Evolutionary conservation across 2,888 invertebrate species (phyloP).

Genomic region (Epinotia bilunana): DNA sequence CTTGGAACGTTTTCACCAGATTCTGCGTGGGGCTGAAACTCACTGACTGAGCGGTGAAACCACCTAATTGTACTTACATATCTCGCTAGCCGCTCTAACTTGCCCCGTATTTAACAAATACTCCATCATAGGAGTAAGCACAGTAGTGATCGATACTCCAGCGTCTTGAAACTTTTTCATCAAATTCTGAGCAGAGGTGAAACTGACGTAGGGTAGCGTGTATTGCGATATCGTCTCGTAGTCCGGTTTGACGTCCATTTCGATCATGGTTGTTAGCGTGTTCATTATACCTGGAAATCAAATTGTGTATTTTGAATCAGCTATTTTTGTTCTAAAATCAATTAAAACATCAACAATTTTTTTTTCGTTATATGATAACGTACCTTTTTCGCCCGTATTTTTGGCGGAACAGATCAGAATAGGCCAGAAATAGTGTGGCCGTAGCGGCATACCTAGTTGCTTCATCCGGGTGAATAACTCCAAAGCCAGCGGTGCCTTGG

Average conservation of each 20-base stretch:
- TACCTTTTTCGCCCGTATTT: slow-evolving; percentile 81
- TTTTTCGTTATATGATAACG: too few species aligned
- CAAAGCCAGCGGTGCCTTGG: slow-evolving; percentile 68
- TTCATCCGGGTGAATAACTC: slow-evolving; percentile 77
- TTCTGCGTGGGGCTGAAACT: slow-evolving; percentile 55
- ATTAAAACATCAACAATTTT: too few species aligned
- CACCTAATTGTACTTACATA: slow-evolving; percentile 69
- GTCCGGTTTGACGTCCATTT: slow-evolving; percentile 82
- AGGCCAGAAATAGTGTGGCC: slow-evolving; percentile 89
- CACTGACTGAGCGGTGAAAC: neutral
- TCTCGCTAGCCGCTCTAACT: slow-evolving; percentile 74
- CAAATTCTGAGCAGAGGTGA: slow-evolving; percentile 75
- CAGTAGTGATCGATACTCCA: slow-evolving; percentile 66
- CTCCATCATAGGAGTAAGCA: slow-evolving; percentile 79
- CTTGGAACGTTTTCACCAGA: slow-evolving; percentile 70
- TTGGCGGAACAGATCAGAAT: slow-evolving; percentile 79
- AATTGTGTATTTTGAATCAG: neutral
- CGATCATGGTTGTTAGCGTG: slow-evolving; percentile 80
- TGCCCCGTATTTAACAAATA: slow-evolving; percentile 74
- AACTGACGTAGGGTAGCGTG: slow-evolving; percentile 82
- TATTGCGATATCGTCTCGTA: slow-evolving; percentile 83
- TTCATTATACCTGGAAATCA: slow-evolving; percentile 79
- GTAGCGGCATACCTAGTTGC: slow-evolving; percentile 67
- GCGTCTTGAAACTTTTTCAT: slow-evolving; percentile 79
- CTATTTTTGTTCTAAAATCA: too few species aligned